A percentile compares a stretch with the other conserved stretches of the same genome.
Evolutionary conservation across 2,797 vertebrate genomes (phyloP).

Genomic region (Lithobates pipiens): DNA sequence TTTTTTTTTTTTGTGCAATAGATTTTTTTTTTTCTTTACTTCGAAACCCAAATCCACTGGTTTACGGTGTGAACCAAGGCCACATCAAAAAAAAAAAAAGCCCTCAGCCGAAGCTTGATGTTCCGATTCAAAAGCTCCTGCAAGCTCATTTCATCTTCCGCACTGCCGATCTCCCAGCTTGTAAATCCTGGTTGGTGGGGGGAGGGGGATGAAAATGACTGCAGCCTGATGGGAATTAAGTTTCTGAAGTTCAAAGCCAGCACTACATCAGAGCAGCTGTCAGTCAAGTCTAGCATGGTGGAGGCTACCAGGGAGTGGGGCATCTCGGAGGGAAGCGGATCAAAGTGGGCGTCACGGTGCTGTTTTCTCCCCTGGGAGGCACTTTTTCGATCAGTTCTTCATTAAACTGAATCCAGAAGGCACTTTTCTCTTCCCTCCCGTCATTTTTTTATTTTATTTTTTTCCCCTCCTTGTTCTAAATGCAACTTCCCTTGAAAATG

Average conservation of each 20-base stretch:
- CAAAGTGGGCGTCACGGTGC: slow-evolving; percentile 84
- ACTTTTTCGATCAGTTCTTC: slow-evolving; percentile 78
- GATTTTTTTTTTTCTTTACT: not conserved
- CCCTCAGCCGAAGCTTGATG: slow-evolving; percentile 85
- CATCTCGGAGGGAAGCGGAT: slow-evolving; percentile 79
- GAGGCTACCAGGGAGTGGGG: slow-evolving; percentile 75
- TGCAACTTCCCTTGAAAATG: slow-evolving; percentile 67
- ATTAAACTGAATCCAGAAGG: slow-evolving; percentile 80
- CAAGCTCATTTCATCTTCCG: slow-evolving; percentile 89
- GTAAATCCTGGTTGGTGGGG: slow-evolving; percentile 83
- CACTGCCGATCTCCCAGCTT: slow-evolving; percentile 83
- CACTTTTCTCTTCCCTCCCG: slow-evolving; percentile 57
- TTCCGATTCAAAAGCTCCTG: slow-evolving; percentile 89
- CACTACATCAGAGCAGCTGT: slow-evolving; percentile 90
- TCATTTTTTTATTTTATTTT: not conserved
- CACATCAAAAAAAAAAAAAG: slow-evolving; percentile 67
- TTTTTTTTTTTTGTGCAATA: too few relatives aligned
- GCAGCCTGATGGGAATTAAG: slow-evolving; percentile 88
- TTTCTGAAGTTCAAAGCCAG: slow-evolving; percentile 93
- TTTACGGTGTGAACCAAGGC: slow-evolving; percentile 80
- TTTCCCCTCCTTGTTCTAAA: slow-evolving; percentile 19
- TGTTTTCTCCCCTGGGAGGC: slow-evolving; percentile 80
- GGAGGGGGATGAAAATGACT: slow-evolving; percentile 91
- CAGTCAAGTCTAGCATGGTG: slow-evolving; percentile 82
- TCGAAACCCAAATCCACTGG: not conserved